A percentile compares a stretch with the other conserved stretches of the same genome.
Conservation (phyloP, 2,797 vertebrate genomes). For the Numenius phaeopus region DNA sequence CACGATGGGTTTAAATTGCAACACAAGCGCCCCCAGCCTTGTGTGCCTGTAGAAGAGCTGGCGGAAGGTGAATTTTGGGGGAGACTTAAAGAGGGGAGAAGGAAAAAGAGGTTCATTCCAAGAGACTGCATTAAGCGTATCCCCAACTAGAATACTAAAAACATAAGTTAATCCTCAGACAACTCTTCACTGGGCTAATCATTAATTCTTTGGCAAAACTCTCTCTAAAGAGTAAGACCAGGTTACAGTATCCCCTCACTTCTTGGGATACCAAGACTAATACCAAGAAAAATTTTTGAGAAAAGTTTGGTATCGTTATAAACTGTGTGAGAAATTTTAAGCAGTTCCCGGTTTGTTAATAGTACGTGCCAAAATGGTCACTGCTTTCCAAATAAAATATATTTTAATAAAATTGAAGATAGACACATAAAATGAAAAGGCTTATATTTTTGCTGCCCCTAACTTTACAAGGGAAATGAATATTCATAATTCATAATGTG, state of each 20-base stretch:
- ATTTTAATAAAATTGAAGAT: not conserved
- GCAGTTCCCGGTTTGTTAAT: not conserved
- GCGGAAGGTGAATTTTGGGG: not conserved
- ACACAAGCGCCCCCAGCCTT: not conserved
- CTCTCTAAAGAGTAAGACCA: not conserved
- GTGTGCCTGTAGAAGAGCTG: not conserved
- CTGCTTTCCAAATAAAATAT: not conserved
- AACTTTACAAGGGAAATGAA: constrained; percentile 10
- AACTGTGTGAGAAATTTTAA: not conserved
- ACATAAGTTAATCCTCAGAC: not conserved
- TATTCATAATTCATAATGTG: not conserved
- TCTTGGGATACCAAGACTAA: not conserved
- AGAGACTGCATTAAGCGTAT: not conserved
- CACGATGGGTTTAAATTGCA: not conserved
- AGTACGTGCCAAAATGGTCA: not conserved
- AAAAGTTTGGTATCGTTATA: not conserved
- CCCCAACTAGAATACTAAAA: not conserved
- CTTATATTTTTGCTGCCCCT: not conserved
- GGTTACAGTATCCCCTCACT: not conserved
- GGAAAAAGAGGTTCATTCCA: not conserved
- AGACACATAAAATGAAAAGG: not conserved
- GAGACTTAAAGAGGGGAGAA: not conserved
- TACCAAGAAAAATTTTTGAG: not conserved
- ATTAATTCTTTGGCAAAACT: not conserved
- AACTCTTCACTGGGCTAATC: not conserved